phyloP scores from a whole-genome alignment of 2,797 vertebrate species.

The Platalea minor region DNA sequence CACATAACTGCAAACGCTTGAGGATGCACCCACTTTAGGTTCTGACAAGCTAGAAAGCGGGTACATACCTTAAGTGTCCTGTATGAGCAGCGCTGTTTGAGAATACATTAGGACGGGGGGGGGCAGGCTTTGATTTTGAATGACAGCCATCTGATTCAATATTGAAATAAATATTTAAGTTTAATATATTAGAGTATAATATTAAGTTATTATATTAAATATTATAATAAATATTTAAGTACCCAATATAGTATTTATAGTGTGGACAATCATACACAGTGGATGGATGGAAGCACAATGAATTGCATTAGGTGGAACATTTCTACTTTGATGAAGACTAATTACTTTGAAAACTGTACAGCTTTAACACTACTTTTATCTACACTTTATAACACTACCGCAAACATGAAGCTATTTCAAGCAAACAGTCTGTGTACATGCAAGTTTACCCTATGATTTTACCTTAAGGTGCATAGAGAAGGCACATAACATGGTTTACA shows the following conservation, averaged over 20 bases:
- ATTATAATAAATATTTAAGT: background rate
- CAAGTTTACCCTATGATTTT: background rate
- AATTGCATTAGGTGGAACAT: background rate
- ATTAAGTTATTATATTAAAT: background rate
- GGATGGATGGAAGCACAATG: background rate
- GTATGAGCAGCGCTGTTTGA: background rate
- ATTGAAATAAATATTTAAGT: background rate
- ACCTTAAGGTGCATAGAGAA: background rate
- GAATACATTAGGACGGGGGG: background rate
- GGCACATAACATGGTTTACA: background rate
- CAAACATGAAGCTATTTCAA: background rate
- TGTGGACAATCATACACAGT: background rate
- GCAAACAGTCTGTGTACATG: background rate
- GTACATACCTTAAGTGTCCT: accelerated
- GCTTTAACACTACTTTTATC: background rate
- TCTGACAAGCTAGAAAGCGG: background rate
- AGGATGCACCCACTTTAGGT: background rate
- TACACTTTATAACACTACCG: background rate
- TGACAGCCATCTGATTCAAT: background rate
- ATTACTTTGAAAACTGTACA: background rate
- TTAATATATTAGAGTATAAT: background rate
- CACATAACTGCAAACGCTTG: background rate
- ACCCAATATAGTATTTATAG: background rate
- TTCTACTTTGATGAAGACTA: background rate
- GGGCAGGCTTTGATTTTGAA: background rate